Percentiles rank a stretch among this genome's conserved stretches.
Conservation (phyloP, 35 echinoderm and acorn worm genomes). For the Ptychodera flava region DNA sequence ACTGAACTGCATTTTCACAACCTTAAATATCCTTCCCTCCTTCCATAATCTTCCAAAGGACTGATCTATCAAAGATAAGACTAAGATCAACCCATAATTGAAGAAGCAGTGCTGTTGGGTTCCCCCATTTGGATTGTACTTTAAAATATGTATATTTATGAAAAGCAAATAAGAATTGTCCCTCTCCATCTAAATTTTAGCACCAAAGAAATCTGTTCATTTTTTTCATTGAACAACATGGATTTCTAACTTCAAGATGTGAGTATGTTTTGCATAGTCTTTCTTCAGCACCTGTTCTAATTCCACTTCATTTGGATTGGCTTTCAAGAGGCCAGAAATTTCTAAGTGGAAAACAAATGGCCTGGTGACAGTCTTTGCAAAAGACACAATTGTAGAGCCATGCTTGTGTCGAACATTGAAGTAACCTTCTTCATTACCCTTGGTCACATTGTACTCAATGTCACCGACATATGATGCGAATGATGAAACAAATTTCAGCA, state of each 20-base stretch:
- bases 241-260: background rate
- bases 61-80: too few species aligned
- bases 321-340: background rate
- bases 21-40: too few species aligned
- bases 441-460: background rate
- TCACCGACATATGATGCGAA: background rate
- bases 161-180: too few species aligned
- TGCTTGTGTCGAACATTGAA: background rate
- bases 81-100: too few species aligned
- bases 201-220: too few species aligned
- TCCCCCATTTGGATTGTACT: too few species aligned
- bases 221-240: background rate
- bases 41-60: too few species aligned
- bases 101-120: too few species aligned
- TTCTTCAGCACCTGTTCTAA: background rate
- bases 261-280: background rate
- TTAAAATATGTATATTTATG: too few species aligned
- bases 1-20: too few species aligned
- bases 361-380: background rate
- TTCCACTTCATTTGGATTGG: background rate
- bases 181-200: too few species aligned
- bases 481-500: background rate
- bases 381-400: background rate
- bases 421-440: background rate
- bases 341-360: background rate